Evolutionary conservation across 2,797 vertebrate genomes (phyloP).

Genomic region (Microhierax caerulescens): DNA sequence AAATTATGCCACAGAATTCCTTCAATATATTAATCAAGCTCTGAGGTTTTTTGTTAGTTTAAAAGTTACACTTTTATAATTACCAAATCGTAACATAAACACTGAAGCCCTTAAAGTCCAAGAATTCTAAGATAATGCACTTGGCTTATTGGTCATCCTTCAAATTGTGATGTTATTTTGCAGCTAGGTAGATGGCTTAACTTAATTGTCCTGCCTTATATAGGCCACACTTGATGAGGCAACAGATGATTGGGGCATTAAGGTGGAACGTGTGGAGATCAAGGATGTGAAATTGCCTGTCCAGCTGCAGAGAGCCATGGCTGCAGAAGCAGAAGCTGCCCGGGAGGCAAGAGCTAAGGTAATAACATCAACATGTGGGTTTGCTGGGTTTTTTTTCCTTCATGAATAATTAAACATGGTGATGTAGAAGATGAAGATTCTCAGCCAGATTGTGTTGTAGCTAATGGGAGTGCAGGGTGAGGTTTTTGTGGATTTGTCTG

Average conservation of each 20-base stretch:
- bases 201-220: neutral
- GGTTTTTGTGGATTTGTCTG: neutral
- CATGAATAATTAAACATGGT: neutral
- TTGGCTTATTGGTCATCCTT: neutral
- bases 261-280: slow-evolving; percentile 97
- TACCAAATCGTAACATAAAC: neutral
- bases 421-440: neutral
- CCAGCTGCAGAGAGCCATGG: slow-evolving; percentile 98
- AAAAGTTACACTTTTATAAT: neutral
- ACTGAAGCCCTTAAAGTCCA: neutral
- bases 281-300: slow-evolving; percentile 94
- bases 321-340: slow-evolving; percentile 92
- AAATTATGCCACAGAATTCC: neutral
- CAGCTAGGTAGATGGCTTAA: neutral
- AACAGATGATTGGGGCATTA: slow-evolving; percentile 95
- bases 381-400: neutral
- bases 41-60: neutral
- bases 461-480: neutral
- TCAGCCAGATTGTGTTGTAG: neutral
- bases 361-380: neutral
- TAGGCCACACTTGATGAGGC: slow-evolving; percentile 88
- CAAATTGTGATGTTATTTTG: neutral
- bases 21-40: neutral
- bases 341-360: slow-evolving; percentile 96
- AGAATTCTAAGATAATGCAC: neutral